Evolutionary conservation across 2,888 invertebrate species (phyloP).

Genomic region (Marronus borbonicus): DNA sequence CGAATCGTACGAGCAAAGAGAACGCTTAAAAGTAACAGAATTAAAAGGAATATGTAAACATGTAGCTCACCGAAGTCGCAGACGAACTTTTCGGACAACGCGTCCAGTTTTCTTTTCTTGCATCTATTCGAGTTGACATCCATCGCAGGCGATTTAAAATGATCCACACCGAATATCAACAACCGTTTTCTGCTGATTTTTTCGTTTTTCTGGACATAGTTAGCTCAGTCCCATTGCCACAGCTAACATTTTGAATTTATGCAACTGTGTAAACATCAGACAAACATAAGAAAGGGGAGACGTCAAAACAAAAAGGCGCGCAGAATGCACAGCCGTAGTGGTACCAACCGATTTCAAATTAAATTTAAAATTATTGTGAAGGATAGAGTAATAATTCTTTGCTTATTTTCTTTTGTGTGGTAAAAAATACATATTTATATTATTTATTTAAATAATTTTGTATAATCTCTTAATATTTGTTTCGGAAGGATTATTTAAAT

Average conservation of each 20-base stretch:
- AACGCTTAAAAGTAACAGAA: slow-evolving; percentile 23
- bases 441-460: too few relatives aligned
- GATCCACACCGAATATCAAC: slow-evolving; percentile 8
- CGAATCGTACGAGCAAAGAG: background rate
- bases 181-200: slow-evolving; percentile 17
- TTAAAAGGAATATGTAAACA: slow-evolving; percentile 26
- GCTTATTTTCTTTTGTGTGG: too few relatives aligned
- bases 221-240: background rate
- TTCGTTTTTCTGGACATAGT: slow-evolving; percentile 15
- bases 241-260: slow-evolving; percentile 17
- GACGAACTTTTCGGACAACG: slow-evolving; percentile 23
- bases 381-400: too few relatives aligned
- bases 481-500: too few relatives aligned
- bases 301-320: background rate
- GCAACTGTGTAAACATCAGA: slow-evolving; percentile 22
- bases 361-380: too few relatives aligned
- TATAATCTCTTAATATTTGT: too few relatives aligned
- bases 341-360: background rate
- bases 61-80: slow-evolving; percentile 14
- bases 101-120: slow-evolving; percentile 36
- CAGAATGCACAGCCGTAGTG: background rate
- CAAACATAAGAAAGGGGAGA: background rate
- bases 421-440: too few relatives aligned
- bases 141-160: slow-evolving; percentile 24
- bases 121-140: slow-evolving; percentile 24